phyloP scores from a whole-genome alignment of 2,113 vertebrate genomes.

The Notechis scutatus region DNA sequence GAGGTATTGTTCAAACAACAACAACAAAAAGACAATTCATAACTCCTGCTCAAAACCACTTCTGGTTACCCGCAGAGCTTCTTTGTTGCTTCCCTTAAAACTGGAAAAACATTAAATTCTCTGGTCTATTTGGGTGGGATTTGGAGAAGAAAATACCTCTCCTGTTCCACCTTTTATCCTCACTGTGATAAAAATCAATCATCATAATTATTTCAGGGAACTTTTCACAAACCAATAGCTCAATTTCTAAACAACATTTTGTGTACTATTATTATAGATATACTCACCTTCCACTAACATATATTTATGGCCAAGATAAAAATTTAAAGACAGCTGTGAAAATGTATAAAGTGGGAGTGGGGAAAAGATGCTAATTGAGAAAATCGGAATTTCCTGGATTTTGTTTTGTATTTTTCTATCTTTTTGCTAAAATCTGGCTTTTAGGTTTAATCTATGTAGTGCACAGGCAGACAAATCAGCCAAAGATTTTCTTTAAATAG shows the following conservation, averaged over 20 bases:
- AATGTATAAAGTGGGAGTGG: not conserved
- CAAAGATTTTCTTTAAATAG: not conserved
- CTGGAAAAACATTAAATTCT: not conserved
- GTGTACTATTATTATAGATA: too few species aligned
- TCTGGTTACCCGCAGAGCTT: not conserved
- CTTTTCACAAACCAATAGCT: too few species aligned
- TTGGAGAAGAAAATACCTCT: not conserved
- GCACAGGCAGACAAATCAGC: not conserved
- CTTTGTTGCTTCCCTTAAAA: not conserved
- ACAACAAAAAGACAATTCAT: not conserved
- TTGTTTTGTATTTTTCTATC: not conserved
- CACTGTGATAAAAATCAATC: too few species aligned
- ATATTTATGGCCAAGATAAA: not conserved
- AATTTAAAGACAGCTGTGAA: not conserved
- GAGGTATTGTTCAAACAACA: conserved; percentile 70
- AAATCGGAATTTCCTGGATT: not conserved
- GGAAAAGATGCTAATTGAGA: not conserved
- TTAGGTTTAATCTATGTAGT: not conserved
- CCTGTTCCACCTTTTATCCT: not conserved
- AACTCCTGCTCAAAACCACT: not conserved
- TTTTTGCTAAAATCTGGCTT: not conserved
- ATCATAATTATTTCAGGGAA: too few species aligned
- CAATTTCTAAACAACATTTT: too few species aligned
- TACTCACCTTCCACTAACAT: not conserved
- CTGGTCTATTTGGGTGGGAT: not conserved